Evolutionary conservation across 2,113 vertebrate genomes (phyloP), one percentile per base, ranked within the genome.

Genomic region (Centropus unirufus): DNA sequence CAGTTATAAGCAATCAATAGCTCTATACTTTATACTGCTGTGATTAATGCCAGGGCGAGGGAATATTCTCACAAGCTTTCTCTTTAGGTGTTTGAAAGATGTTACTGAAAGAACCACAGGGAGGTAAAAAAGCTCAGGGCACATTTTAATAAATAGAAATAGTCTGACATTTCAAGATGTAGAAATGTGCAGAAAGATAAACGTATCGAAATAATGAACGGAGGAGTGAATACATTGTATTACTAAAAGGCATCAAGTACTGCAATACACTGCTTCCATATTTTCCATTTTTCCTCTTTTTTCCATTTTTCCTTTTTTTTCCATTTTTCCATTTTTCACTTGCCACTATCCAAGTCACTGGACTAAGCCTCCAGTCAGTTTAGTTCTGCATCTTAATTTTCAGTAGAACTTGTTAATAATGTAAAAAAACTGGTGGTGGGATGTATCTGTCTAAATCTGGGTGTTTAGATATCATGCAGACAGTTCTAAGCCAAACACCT

Each of bases 1-100:
- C 69, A 87, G 83, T 93, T 96, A 87, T 76, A 95, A 90, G 80
- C 88, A 87, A 93, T 90, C 88, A 76, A 94, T 90, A 85, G 68
- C 70, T 82, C 58, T 44, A 82, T 78, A 83, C 52, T 92, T 84
- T 84, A 82, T 22, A 70, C 20, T 75, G 40, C 57, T 84, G 40
- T 64, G 67, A 82, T 88, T 80, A 86, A 94, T 89, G 69, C 44
- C 68, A 90, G 62, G 29, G 42, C 51, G 69, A 94, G 62, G 30
- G 52, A 93, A 84, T 32, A 36, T 84, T 89, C 89, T 92, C 91
- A 87, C 29, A 40, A 76, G 24, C 20, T 89, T 82, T 62, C 18
- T 64, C 84, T 89, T 92, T 49, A 79, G 34, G 58, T 49, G 44
- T 30, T 89, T 78, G 83, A 92, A 80, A 61, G 55, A 94, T 57